Conservation (phyloP, 2,797 vertebrate genomes). For the Micromesistius poutassou region DNA sequence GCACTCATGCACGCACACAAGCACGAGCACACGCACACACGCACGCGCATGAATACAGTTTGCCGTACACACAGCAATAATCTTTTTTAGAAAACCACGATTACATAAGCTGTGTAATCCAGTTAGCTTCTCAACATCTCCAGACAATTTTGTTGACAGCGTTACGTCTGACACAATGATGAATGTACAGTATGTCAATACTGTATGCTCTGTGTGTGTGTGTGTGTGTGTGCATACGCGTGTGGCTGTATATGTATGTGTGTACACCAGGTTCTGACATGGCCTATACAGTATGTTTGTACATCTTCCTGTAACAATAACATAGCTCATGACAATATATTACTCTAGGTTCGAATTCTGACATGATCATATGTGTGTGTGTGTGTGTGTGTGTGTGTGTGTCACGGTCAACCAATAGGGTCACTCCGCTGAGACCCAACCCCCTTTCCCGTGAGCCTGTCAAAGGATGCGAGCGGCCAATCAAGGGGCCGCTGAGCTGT, state of each 20-base stretch:
- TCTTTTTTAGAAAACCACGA: neutral
- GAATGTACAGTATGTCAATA: neutral
- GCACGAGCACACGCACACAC: too few species aligned
- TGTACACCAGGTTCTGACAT: too few species aligned
- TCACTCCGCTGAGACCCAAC: constrained; percentile 21
- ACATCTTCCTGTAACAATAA: neutral
- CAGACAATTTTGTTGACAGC: neutral
- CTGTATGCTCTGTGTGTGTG: neutral
- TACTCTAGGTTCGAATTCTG: neutral
- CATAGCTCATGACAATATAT: neutral
- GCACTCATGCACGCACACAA: too few species aligned
- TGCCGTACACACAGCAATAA: neutral
- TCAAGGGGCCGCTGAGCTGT: constrained; percentile 62
- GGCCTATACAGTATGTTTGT: too few species aligned
- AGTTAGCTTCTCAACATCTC: neutral
- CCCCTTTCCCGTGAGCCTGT: constrained; percentile 28
- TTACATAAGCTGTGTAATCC: neutral
- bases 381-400: neutral
- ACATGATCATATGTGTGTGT: too few species aligned
- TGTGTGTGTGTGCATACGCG: neutral
- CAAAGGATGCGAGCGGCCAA: constrained; percentile 57
- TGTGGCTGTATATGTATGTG: neutral
- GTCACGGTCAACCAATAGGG: constrained; percentile 38
- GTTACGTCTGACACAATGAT: neutral
- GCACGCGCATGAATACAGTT: neutral